A percentile compares a stretch with the other conserved stretches of the same genome.
Conservation (phyloP, 2,888 invertebrate genomes). For the Pristionchus arcanus region DNA sequence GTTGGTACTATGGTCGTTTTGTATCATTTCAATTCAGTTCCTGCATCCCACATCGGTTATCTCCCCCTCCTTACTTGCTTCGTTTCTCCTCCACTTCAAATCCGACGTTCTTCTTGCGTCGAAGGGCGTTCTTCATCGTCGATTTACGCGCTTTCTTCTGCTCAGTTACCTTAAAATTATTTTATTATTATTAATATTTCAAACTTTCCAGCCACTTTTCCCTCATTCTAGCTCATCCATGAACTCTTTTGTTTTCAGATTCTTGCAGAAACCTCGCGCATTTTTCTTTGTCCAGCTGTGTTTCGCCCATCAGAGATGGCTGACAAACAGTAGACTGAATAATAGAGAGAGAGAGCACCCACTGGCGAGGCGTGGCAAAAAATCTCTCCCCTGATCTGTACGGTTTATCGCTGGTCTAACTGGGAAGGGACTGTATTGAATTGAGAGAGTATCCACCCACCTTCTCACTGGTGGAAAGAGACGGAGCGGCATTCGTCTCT, state of each 20-base stretch:
- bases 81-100: neutral
- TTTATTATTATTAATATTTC: neutral
- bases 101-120: neutral
- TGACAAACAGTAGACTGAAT: neutral
- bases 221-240: neutral
- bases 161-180: neutral
- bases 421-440: neutral
- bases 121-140: neutral
- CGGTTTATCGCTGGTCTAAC: neutral
- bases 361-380: too few relatives aligned
- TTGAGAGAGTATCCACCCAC: neutral
- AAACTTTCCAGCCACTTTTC: neutral
- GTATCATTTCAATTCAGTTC: too few relatives aligned
- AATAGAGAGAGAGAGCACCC: neutral
- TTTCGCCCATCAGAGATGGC: neutral
- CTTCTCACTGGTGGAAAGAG: conserved; percentile 12
- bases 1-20: too few relatives aligned
- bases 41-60: neutral
- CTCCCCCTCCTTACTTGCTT: neutral
- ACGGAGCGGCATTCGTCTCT: conserved; percentile 4
- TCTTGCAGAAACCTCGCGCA: neutral
- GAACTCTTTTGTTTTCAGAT: neutral
- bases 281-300: neutral
- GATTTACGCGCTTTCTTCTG: neutral
- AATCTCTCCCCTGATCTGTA: neutral